These are phyloP conservation scores for Atethmia centrago DNA, from an alignment of 2,888 invertebrate genomes.

Conservation along the genomic window DNA sequence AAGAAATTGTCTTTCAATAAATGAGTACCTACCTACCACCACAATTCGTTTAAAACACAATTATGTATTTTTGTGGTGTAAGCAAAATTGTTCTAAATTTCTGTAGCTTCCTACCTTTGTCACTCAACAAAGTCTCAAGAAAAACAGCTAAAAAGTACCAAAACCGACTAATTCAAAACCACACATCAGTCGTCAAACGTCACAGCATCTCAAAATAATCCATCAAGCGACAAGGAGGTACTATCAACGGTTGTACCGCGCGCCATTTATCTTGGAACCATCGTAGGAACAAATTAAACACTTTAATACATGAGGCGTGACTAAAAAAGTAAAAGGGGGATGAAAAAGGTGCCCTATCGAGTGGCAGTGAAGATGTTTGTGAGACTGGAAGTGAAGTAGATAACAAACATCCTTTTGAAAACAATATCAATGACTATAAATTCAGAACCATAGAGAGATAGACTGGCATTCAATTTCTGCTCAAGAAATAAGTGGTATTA, in stretches of 20 bases:
- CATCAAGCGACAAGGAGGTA: slow-evolving; percentile 74
- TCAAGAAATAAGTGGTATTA: too few relatives aligned
- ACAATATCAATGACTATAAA: neutral
- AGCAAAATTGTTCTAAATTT: neutral
- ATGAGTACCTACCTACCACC: neutral
- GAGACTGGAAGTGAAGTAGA: slow-evolving; percentile 46
- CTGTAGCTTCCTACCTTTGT: neutral
- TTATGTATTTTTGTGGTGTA: neutral
- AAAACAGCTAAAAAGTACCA: neutral
- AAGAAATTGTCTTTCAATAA: neutral
- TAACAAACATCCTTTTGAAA: neutral
- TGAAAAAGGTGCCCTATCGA: slow-evolving; percentile 63
- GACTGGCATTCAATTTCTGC: too few relatives aligned
- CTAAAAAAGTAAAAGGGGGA: slow-evolving; percentile 81
- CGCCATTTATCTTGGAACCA: slow-evolving; percentile 81
- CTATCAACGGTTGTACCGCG: slow-evolving; percentile 69
- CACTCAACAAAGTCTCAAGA: neutral
- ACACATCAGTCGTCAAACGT: slow-evolving; percentile 74
- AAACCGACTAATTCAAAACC: slow-evolving; percentile 50
- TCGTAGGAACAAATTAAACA: slow-evolving; percentile 89
- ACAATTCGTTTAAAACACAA: neutral
- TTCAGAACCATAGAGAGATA: neutral
- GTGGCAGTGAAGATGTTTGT: slow-evolving; percentile 31
- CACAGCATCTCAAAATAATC: slow-evolving; percentile 79
- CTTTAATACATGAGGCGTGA: slow-evolving; percentile 89